These are phyloP conservation scores for Notoglanidium macrostoma DNA, from an alignment of 2,797 vertebrate genomes.

Conservation along the genomic window DNA sequence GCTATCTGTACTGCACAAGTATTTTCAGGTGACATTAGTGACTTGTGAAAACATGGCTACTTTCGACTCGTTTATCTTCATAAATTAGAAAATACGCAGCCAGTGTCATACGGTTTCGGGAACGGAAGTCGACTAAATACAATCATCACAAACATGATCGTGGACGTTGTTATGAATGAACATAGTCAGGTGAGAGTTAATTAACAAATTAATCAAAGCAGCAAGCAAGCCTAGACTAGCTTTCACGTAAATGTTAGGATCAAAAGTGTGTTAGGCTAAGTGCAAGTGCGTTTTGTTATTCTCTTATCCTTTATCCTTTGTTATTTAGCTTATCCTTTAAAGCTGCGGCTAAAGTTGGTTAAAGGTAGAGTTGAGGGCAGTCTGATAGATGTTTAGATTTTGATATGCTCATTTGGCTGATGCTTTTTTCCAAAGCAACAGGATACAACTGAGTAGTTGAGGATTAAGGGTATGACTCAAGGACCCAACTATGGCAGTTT, in stretches of 20 bases:
- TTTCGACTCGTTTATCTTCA: background rate
- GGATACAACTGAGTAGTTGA: background rate
- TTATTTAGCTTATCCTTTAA: background rate
- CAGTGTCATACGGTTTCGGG: too few relatives aligned
- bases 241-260: background rate
- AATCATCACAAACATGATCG: too few relatives aligned
- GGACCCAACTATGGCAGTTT: background rate
- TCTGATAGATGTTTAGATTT: background rate
- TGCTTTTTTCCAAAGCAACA: background rate
- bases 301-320: background rate
- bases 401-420: background rate
- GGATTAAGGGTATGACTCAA: background rate
- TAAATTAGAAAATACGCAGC: background rate
- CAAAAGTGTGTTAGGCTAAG: background rate
- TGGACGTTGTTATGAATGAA: background rate
- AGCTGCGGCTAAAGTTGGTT: background rate
- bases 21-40: background rate
- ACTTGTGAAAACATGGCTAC: background rate
- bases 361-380: background rate
- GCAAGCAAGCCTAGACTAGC: background rate
- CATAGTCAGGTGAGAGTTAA: background rate
- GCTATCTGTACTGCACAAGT: background rate
- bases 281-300: background rate
- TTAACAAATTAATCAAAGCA: background rate
- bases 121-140: too few relatives aligned